phyloP scores from a whole-genome alignment of 2,888 invertebrate genomes.

The Luperina nickerlii region DNA sequence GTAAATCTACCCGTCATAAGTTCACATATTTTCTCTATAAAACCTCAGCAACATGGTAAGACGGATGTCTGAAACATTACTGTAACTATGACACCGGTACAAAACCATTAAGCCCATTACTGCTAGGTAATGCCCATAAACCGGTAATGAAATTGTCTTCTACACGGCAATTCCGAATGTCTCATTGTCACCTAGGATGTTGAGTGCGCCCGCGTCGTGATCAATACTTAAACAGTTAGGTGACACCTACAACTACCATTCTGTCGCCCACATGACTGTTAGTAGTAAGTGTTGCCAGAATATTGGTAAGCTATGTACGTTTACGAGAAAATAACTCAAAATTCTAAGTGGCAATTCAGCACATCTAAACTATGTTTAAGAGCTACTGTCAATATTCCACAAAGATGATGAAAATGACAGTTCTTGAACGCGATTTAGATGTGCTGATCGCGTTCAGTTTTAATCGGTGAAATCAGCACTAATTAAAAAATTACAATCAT shows the following conservation, averaged over 20 bases:
- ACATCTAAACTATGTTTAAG: neutral
- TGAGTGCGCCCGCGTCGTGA: conserved; percentile 8
- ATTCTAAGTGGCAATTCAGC: neutral
- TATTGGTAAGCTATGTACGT: neutral
- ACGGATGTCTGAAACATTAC: neutral
- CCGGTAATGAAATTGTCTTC: conserved; percentile 9
- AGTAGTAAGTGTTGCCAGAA: conserved; percentile 32
- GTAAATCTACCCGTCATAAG: neutral
- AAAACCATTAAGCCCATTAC: neutral
- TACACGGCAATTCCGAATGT: conserved; percentile 28
- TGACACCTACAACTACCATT: conserved; percentile 52
- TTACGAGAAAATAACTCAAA: neutral
- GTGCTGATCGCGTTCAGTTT: neutral
- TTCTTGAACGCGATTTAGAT: neutral
- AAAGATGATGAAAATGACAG: neutral
- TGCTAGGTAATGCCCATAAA: conserved; percentile 4
- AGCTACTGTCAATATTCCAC: neutral
- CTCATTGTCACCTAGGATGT: conserved; percentile 49
- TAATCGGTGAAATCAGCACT: no score
- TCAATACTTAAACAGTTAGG: conserved; percentile 38
- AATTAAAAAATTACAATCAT: neutral
- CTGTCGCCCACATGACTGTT: conserved; percentile 44
- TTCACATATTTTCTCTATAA: neutral
- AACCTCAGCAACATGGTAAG: neutral
- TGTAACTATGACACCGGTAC: neutral